phyloP scores from a whole-genome alignment of 2,888 invertebrate species.

The Morinoia aosen region DNA sequence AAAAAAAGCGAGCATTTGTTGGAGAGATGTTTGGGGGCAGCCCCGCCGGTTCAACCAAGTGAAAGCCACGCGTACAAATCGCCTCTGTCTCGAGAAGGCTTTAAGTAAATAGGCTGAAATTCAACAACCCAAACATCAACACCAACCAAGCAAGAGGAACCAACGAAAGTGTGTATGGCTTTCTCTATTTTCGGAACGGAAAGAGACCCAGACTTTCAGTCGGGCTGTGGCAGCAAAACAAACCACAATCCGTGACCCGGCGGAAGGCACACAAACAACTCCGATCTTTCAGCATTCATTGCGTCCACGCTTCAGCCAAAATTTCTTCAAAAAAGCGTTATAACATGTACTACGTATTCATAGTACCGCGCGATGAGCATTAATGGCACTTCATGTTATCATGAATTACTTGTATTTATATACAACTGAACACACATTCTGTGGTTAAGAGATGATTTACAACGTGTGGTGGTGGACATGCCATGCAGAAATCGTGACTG shows the following conservation, averaged over 20 bases:
- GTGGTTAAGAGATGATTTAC: background rate
- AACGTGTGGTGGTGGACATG: background rate
- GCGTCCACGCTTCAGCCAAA: background rate
- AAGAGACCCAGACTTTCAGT: background rate
- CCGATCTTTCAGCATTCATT: background rate
- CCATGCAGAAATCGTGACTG: too few species aligned
- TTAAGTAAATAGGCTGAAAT: slow-evolving; percentile 29
- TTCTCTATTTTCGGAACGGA: slow-evolving; percentile 9
- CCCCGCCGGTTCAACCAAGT: background rate
- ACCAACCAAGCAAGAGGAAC: background rate
- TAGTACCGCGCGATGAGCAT: background rate
- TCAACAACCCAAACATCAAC: slow-evolving; percentile 15
- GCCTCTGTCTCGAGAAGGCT: slow-evolving; percentile 15
- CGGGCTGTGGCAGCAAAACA: background rate
- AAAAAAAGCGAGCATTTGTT: background rate
- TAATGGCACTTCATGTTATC: background rate
- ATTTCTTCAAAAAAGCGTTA: background rate
- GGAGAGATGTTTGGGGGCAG: background rate
- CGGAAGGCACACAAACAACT: background rate
- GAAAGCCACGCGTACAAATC: slow-evolving; percentile 30
- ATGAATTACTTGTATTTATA: too few species aligned
- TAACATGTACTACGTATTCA: background rate
- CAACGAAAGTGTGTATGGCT: background rate
- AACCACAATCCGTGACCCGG: slow-evolving; percentile 12
- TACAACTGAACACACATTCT: background rate